Evolutionary conservation across 2,888 invertebrate species (phyloP).

Genomic region (Plagiodera versicolora): DNA sequence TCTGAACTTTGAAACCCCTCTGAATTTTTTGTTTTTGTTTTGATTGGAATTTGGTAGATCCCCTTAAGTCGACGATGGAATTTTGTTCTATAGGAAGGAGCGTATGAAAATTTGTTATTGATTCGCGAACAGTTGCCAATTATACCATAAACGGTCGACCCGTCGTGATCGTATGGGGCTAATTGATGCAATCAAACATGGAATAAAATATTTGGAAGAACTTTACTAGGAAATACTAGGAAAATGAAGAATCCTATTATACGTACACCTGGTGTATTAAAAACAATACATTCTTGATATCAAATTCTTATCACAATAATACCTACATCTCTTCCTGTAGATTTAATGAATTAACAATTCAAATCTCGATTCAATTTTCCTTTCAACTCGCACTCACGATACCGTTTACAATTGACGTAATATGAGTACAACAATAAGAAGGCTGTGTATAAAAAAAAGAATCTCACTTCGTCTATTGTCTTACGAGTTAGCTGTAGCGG

Average conservation of each 20-base stretch:
- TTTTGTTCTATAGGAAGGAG: conserved; percentile 10
- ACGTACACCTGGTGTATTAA: too few relatives aligned
- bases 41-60: neutral
- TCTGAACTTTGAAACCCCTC: too few relatives aligned
- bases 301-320: neutral
- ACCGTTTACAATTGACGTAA: neutral
- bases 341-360: neutral
- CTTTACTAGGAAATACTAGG: too few relatives aligned
- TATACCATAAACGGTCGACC: conserved; percentile 3
- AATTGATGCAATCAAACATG: too few relatives aligned
- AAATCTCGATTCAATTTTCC: conserved; percentile 9
- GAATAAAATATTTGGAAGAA: too few relatives aligned
- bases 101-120: conserved; percentile 15
- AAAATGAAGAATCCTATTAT: too few relatives aligned
- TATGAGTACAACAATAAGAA: neutral
- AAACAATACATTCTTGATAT: neutral
- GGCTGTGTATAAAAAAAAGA: neutral
- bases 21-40: too few relatives aligned
- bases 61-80: conserved; percentile 6
- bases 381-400: conserved; percentile 1
- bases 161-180: neutral
- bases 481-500: conserved; percentile 20
- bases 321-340: neutral
- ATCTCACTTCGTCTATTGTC: conserved; percentile 2
- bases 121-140: conserved; percentile 11